Conservation (phyloP, 1,140 invertebrate species). For the Drosophila mauritiana region DNA sequence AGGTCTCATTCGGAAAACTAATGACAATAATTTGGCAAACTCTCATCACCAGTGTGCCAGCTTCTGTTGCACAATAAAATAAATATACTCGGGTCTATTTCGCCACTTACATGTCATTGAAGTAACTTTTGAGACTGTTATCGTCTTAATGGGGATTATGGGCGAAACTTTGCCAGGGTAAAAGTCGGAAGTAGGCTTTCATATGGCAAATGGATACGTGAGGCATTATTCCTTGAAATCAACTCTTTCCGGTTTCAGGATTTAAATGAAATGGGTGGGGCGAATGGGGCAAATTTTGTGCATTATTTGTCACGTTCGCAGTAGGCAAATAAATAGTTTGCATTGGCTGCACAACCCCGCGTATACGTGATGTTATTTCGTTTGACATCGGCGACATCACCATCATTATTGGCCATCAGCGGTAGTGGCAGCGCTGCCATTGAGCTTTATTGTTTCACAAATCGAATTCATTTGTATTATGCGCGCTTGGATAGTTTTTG, state of each 20-base stretch:
- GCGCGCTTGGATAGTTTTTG: slow-evolving; percentile 34
- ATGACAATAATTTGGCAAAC: slow-evolving; percentile 81
- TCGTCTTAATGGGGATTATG: slow-evolving; percentile 62
- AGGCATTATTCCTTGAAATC: slow-evolving; percentile 47
- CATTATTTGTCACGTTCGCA: slow-evolving; percentile 77
- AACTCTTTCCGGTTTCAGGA: slow-evolving; percentile 49
- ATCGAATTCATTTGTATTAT: slow-evolving; percentile 82
- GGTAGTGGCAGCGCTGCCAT: slow-evolving; percentile 57
- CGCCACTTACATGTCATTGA: slow-evolving; percentile 68
- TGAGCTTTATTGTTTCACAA: slow-evolving; percentile 81
- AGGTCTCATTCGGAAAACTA: slow-evolving; percentile 63
- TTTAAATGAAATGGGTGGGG: slow-evolving; percentile 32
- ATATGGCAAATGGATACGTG: slow-evolving; percentile 42
- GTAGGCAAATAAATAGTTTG: slow-evolving; percentile 63
- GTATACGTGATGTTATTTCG: slow-evolving; percentile 78
- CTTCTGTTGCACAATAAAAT: slow-evolving; percentile 73
- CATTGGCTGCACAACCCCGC: slow-evolving; percentile 38
- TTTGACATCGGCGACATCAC: slow-evolving; percentile 37
- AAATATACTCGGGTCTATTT: slow-evolving; percentile 71
- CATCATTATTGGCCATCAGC: slow-evolving; percentile 55
- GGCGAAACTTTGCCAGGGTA: slow-evolving; percentile 31
- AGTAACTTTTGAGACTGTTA: slow-evolving; percentile 68
- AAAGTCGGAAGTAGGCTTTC: slow-evolving; percentile 12
- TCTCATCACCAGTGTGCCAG: slow-evolving; percentile 56
- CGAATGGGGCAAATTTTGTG: slow-evolving; percentile 43